Percentiles rank a stretch among this genome's conserved stretches.
phyloP scores from a whole-genome alignment of 2,888 invertebrate genomes.

The Cheilosia scutellata region DNA sequence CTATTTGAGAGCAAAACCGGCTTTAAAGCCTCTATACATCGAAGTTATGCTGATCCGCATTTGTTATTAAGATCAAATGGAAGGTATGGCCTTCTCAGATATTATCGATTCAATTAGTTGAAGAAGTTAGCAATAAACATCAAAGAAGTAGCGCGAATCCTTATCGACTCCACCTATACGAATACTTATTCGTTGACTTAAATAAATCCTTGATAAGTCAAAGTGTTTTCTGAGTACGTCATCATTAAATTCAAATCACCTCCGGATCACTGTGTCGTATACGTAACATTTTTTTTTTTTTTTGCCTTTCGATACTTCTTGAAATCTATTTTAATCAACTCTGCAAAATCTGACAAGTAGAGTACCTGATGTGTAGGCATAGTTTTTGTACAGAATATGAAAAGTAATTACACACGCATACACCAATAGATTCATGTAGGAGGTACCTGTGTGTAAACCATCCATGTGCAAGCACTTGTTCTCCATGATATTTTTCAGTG shows the following conservation, averaged over 20 bases:
- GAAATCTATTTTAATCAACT: constrained; percentile 32
- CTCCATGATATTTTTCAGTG: constrained; percentile 50
- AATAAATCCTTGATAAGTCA: no score
- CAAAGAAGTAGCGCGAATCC: no score
- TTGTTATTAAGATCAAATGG: no score
- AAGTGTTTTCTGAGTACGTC: background rate
- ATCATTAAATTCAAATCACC: background rate
- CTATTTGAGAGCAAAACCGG: no score
- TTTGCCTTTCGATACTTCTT: background rate
- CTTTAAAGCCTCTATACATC: no score
- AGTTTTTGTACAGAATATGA: constrained; percentile 38
- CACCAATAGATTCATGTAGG: background rate
- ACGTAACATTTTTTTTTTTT: constrained; percentile 52
- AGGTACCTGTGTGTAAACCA: constrained; percentile 38
- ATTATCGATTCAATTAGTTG: no score
- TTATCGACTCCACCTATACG: no score
- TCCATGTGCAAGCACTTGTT: constrained; percentile 65
- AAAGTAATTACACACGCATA: constrained; percentile 37
- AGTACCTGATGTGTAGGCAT: constrained; percentile 48
- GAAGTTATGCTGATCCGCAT: no score
- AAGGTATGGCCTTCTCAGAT: no score
- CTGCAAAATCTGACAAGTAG: constrained; percentile 65
- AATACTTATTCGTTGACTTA: no score
- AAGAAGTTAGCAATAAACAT: no score
- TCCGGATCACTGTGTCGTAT: constrained; percentile 44